Conservation (phyloP, 2,113 vertebrate species). For the Tragulus kanchil region DNA sequence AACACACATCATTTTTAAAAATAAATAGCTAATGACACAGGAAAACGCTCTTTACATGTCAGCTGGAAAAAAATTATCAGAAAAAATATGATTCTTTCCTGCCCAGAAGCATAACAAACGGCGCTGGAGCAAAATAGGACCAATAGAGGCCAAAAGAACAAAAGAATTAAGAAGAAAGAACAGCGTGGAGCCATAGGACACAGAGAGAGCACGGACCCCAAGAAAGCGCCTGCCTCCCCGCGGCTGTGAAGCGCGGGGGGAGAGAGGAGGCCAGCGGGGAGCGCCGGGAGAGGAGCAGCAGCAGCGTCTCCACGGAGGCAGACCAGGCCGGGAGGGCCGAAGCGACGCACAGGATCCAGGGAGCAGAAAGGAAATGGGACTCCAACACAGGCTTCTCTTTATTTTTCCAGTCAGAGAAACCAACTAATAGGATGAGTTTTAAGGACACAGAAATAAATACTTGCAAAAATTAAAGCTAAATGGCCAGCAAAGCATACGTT, state of each 20-base stretch:
- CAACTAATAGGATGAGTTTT: neutral
- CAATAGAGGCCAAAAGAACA: too few relatives aligned
- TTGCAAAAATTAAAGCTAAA: neutral
- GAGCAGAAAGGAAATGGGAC: neutral
- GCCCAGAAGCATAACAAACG: too few relatives aligned
- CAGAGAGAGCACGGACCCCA: neutral
- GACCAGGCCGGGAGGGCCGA: neutral
- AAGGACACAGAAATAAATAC: neutral
- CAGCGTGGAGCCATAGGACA: neutral
- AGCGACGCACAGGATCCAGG: neutral
- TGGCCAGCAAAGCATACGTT: neutral
- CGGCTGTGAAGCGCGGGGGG: too few relatives aligned
- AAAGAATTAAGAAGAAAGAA: neutral
- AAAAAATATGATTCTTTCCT: too few relatives aligned
- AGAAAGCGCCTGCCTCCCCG: too few relatives aligned
- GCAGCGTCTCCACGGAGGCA: neutral
- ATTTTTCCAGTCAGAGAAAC: neutral
- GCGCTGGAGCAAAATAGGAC: too few relatives aligned
- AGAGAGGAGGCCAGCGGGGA: too few relatives aligned
- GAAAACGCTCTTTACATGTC: neutral
- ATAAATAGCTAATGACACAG: slow-evolving; percentile 15
- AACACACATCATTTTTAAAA: neutral
- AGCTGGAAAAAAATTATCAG: neutral
- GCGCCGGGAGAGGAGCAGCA: neutral
- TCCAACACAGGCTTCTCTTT: neutral